Evolutionary conservation across 2,113 vertebrate genomes (phyloP).

Genomic region (Crotophaga sulcirostris): DNA sequence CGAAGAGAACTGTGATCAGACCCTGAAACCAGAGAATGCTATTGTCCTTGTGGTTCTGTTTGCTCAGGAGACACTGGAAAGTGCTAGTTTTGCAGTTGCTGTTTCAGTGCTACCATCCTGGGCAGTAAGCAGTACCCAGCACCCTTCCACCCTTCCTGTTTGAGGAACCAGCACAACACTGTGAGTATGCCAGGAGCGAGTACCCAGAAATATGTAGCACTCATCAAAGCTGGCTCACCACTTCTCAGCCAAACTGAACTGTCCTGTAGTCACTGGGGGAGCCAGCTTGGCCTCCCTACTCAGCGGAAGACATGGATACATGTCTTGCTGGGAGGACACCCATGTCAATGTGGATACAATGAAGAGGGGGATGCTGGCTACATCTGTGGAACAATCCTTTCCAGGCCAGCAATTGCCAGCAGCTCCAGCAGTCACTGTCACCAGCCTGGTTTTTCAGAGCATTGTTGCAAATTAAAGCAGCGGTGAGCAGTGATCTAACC

Average conservation of each 20-base stretch:
- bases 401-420: background rate
- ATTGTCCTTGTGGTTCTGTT: background rate
- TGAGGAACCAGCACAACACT: accelerated
- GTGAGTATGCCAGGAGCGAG: background rate
- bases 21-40: background rate
- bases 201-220: background rate
- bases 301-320: accelerated
- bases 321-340: background rate
- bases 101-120: background rate
- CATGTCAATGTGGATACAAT: background rate
- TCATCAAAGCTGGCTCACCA: background rate
- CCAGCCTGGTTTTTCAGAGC: background rate
- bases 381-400: background rate
- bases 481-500: background rate
- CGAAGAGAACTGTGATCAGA: background rate
- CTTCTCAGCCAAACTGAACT: background rate
- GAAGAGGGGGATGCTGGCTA: background rate
- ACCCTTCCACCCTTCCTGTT: background rate
- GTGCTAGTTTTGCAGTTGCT: background rate
- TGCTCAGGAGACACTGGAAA: background rate
- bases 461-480: background rate
- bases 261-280: too few relatives aligned
- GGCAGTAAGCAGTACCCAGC: background rate
- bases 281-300: accelerated
- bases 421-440: background rate